Evolutionary conservation across 2,113 vertebrate genomes (phyloP).

Genomic region (Chaenocephalus aceratus): DNA sequence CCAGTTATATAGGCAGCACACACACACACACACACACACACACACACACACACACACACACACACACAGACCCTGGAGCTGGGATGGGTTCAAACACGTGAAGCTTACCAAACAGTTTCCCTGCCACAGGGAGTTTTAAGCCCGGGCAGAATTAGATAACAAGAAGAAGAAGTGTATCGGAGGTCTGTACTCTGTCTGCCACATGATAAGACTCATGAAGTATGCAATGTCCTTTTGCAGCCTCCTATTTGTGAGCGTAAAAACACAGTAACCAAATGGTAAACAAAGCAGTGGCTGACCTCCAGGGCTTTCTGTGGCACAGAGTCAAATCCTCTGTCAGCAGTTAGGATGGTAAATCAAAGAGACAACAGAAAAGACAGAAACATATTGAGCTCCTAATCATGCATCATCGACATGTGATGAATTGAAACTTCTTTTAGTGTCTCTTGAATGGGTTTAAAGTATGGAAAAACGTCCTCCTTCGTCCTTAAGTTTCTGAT

Average conservation of each 20-base stretch:
- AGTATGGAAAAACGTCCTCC: background rate
- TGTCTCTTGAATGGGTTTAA: background rate
- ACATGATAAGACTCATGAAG: background rate
- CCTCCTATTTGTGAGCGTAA: background rate
- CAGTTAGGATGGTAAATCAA: constrained; percentile 51
- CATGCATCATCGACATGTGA: background rate
- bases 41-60: constrained; percentile 29
- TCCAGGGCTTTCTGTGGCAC: constrained; percentile 64
- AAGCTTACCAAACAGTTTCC: constrained; percentile 31
- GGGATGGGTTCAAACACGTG: constrained; percentile 67
- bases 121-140: constrained; percentile 6
- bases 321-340: constrained; percentile 76
- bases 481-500: background rate
- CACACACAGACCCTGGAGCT: constrained; percentile 28
- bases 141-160: constrained; percentile 2
- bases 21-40: constrained; percentile 25
- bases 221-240: background rate
- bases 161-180: background rate
- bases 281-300: constrained; percentile 49
- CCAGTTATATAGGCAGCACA: constrained; percentile 71
- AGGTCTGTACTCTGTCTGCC: background rate
- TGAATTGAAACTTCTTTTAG: background rate
- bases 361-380: constrained; percentile 33
- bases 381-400: constrained; percentile 12
- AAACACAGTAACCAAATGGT: constrained; percentile 22